Percentiles rank a stretch among this genome's conserved stretches.
phyloP scores from a whole-genome alignment of 2,797 vertebrate species.

The Acomys russatus region DNA sequence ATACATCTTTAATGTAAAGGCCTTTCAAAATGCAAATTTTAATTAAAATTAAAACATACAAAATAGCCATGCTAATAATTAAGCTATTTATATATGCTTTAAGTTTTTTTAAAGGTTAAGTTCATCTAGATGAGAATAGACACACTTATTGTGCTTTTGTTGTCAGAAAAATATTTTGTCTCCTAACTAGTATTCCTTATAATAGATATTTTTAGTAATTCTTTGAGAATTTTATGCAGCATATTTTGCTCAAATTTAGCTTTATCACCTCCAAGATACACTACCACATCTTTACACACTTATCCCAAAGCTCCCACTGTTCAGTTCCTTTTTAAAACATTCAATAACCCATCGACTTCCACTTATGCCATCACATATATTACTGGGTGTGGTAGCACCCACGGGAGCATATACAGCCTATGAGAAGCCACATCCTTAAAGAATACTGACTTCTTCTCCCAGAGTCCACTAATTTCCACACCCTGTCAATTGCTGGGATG shows the following conservation, averaged over 20 bases:
- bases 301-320: no score
- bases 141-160: neutral
- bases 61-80: neutral
- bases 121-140: neutral
- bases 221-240: neutral
- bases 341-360: neutral
- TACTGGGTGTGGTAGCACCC: neutral
- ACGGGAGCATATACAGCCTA: no score
- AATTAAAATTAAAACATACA: neutral
- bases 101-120: neutral
- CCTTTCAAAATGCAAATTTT: conserved; percentile 37
- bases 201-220: neutral
- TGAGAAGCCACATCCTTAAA: neutral
- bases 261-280: no score
- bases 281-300: no score
- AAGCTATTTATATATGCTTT: neutral
- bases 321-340: neutral
- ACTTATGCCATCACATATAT: no score
- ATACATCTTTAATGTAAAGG: neutral
- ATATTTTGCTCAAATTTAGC: neutral
- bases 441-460: neutral
- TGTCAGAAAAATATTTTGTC: conserved; percentile 37
- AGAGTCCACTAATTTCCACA: no score
- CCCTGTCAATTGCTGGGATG: neutral
- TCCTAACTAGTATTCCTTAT: neutral